Conservation (phyloP, 2,797 vertebrate genomes). For the Calcarius lapponicus region DNA sequence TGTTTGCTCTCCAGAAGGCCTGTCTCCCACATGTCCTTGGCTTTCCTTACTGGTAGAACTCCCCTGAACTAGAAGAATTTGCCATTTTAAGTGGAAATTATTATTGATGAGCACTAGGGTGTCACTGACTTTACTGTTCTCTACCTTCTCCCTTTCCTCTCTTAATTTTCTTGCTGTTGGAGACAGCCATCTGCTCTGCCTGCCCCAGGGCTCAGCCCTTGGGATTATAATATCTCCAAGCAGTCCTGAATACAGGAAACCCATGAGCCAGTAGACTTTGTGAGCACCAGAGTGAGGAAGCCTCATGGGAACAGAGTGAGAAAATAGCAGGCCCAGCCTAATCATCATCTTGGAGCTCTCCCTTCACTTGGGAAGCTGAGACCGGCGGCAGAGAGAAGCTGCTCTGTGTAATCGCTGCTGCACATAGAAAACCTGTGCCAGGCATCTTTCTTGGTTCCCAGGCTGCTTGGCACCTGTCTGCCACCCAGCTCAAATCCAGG, state of each 20-base stretch:
- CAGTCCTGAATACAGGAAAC: neutral
- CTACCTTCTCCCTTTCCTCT: neutral
- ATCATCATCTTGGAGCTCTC: neutral
- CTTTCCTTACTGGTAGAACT: neutral
- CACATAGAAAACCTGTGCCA: neutral
- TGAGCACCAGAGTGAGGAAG: neutral
- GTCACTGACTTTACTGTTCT: neutral
- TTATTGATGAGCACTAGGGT: neutral
- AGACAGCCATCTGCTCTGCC: constrained; percentile 7
- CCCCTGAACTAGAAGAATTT: neutral
- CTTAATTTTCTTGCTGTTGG: neutral
- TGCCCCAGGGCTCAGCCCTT: neutral
- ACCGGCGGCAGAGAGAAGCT: accelerated
- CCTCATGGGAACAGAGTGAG: neutral
- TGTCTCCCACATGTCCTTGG: neutral
- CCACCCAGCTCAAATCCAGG: neutral
- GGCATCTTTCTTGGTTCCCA: neutral
- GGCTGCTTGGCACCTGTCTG: neutral
- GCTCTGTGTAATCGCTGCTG: neutral
- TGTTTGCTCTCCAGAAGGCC: neutral
- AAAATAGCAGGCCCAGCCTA: neutral
- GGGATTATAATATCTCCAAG: neutral
- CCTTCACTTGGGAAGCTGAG: neutral
- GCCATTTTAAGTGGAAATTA: neutral
- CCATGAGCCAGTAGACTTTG: neutral